Conservation (phyloP, 2,888 invertebrate genomes). For the Nephrotoma appendiculata region DNA sequence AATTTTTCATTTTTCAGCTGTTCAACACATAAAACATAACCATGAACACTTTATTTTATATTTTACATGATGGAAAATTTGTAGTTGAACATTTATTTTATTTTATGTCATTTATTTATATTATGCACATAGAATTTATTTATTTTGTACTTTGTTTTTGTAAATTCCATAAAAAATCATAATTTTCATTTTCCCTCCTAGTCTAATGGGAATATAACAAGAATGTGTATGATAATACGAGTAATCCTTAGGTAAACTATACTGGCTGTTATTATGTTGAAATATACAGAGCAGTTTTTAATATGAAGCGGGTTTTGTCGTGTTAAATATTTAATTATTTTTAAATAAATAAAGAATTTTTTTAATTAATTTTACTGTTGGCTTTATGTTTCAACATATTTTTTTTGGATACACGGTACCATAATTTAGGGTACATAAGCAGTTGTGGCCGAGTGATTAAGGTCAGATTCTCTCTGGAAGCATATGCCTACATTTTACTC, state of each 20-base stretch:
- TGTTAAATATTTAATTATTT: neutral
- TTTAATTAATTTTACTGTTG: neutral
- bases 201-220: neutral
- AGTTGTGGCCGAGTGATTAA: slow-evolving; percentile 36
- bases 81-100: neutral
- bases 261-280: neutral
- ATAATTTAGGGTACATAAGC: slow-evolving; percentile 15
- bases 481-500: slow-evolving; percentile 22
- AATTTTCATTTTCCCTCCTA: neutral
- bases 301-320: neutral
- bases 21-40: neutral
- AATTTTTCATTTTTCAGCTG: neutral
- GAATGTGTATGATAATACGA: neutral
- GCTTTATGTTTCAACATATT: neutral
- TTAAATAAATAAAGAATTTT: neutral
- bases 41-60: neutral
- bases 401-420: neutral
- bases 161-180: neutral
- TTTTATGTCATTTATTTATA: neutral
- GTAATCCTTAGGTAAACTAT: neutral
- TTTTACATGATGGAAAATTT: neutral
- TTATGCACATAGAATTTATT: neutral
- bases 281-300: neutral
- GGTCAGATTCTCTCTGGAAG: slow-evolving; percentile 36
- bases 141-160: neutral